phyloP scores from a whole-genome alignment of 2,888 invertebrate species.

The Trichogramma evanescens region DNA sequence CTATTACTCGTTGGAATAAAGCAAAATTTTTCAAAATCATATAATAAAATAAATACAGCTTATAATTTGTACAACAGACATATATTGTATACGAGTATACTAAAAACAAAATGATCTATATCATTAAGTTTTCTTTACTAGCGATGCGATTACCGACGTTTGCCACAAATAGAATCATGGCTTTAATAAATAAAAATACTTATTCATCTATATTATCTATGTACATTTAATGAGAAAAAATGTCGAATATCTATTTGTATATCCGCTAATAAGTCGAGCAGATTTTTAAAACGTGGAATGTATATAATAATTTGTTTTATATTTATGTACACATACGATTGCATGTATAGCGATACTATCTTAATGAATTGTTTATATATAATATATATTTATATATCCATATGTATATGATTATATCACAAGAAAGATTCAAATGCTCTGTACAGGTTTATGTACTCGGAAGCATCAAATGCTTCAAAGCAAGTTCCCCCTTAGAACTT shows the following conservation, averaged over 20 bases:
- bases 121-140: too few relatives aligned
- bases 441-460: constrained; percentile 37
- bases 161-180: background rate
- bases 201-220: constrained; percentile 1
- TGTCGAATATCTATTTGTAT: constrained; percentile 8
- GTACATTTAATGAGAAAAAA: constrained; percentile 15
- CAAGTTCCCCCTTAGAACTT: constrained; percentile 25
- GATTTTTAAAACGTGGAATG: constrained; percentile 35
- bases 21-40: too few relatives aligned
- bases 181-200: constrained; percentile 6
- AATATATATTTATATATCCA: background rate
- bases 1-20: too few relatives aligned
- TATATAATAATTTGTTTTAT: constrained; percentile 26
- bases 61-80: too few relatives aligned
- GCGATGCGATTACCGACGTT: too few relatives aligned
- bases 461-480: constrained; percentile 39
- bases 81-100: too few relatives aligned
- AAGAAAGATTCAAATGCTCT: constrained; percentile 48
- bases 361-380: constrained; percentile 30
- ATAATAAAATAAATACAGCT: too few relatives aligned
- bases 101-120: too few relatives aligned
- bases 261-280: constrained; percentile 23
- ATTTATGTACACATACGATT: constrained; percentile 21
- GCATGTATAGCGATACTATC: constrained; percentile 27
- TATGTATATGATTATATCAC: constrained; percentile 46